phyloP scores from a whole-genome alignment of 1,140 invertebrate genomes.

The Choristoneura fumiferana region DNA sequence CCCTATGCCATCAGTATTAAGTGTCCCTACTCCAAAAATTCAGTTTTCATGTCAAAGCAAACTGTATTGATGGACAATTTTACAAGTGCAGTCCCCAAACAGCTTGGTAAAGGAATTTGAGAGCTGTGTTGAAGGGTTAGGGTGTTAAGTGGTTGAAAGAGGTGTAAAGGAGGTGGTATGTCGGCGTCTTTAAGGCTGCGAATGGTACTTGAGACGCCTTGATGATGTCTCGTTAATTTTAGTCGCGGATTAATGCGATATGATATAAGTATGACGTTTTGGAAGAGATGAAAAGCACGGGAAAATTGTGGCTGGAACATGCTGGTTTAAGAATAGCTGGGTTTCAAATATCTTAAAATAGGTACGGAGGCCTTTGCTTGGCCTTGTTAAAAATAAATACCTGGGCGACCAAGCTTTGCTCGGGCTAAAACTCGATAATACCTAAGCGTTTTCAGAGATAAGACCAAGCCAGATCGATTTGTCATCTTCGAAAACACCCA shows the following conservation, averaged over 20 bases:
- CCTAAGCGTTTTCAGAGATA: no score
- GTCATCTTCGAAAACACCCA: no score
- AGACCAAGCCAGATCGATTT: no score
- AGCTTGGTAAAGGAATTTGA: neutral
- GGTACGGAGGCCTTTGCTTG: no score
- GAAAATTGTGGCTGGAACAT: no score
- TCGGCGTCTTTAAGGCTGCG: conserved; percentile 16
- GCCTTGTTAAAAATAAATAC: no score
- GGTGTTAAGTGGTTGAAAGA: neutral
- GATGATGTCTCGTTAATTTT: conserved; percentile 7
- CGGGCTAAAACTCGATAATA: no score
- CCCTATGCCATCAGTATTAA: neutral
- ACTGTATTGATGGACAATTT: conserved; percentile 4
- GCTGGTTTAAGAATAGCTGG: no score
- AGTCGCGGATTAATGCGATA: conserved; percentile 5
- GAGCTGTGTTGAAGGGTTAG: neutral
- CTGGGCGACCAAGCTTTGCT: no score
- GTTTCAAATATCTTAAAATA: no score
- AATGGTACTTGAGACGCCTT: conserved; percentile 2
- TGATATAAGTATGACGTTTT: no score
- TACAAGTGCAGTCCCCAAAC: neutral
- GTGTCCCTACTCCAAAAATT: neutral
- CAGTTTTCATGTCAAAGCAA: neutral
- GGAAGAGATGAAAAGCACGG: no score
- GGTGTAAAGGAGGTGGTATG: neutral